Percentiles rank a stretch among this genome's conserved stretches.
Conservation (phyloP, 2,113 vertebrate genomes). For the Uria lomvia region DNA sequence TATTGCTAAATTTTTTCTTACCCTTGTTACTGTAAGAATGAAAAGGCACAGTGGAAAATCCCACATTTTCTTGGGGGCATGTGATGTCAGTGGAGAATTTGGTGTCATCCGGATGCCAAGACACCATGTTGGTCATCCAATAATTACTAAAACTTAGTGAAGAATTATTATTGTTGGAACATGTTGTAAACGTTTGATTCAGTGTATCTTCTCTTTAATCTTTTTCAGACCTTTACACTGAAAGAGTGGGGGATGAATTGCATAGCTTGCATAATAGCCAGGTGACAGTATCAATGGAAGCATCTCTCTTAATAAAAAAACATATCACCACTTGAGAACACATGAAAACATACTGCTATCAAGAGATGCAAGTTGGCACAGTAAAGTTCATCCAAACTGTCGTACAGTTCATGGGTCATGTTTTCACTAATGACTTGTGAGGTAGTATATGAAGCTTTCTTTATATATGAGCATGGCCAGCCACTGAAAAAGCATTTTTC, state of each 20-base stretch:
- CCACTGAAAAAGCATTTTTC: background rate
- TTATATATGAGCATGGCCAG: background rate
- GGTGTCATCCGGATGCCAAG: background rate
- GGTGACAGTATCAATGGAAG: background rate
- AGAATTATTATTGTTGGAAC: background rate
- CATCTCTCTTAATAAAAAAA: background rate
- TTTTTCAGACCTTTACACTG: background rate
- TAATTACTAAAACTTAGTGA: background rate
- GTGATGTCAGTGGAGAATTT: background rate
- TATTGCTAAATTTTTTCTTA: too few species aligned
- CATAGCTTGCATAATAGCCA: background rate
- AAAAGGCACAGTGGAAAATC: background rate
- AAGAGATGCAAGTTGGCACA: background rate
- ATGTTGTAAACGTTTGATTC: background rate
- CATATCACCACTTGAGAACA: background rate
- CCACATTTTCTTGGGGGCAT: background rate
- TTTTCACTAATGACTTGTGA: background rate
- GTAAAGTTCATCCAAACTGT: background rate
- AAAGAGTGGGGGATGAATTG: background rate
- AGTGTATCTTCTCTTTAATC: background rate
- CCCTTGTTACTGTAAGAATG: background rate
- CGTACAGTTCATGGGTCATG: background rate
- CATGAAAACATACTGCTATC: background rate
- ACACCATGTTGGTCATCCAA: background rate
- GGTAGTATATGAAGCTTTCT: background rate